Evolutionary conservation across 2,797 vertebrate genomes (phyloP), one percentile per base, ranked within the genome.

Genomic region (Ctenopoma multispine): DNA sequence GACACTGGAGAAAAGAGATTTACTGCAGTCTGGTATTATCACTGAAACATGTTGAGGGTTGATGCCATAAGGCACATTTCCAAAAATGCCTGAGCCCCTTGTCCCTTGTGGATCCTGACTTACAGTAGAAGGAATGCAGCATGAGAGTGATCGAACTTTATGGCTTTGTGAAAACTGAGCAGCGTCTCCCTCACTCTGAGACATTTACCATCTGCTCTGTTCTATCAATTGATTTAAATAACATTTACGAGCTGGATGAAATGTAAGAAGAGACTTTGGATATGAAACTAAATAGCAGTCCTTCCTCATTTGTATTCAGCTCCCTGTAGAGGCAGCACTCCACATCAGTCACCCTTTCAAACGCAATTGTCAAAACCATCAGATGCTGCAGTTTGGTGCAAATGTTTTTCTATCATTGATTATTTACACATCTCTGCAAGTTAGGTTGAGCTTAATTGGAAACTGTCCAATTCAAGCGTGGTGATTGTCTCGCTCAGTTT

Each of bases 191-290:
- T 49, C 59, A 41, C 71, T 67, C 43, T 13, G 59, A 64, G 38
- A 48, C 65, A 46, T 31, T 51, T 57, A 8, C 67, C 81, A 82
- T 75, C 76, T 83, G 86, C 40, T 69, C 55, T 60, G 24, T 41
- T 47, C 43, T n/a, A 31, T 58, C 75, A 41, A 6, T 29, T 53
- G 44, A 50, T 70, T 77, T 58, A 69, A 81, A 64, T 57, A 77
- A 58, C 6, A 13, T 65, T 72, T 21, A 76, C 18, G 54, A 57
- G 63, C 56, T 8, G 43, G 61, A 36, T 54, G 70, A 55, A 50
- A 58, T 3, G 41, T 11, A 17, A 67, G 40, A 13, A 8, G 56
- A 31, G n/a, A 53, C 29, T 18, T 34, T 31, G 29, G 23, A 63
- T 18, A 3, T n/a, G 31, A 18, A 29, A 21, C 53, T 48, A 20